Evolutionary conservation across 2,888 invertebrate genomes (phyloP).

Genomic region (Netelia virgata): DNA sequence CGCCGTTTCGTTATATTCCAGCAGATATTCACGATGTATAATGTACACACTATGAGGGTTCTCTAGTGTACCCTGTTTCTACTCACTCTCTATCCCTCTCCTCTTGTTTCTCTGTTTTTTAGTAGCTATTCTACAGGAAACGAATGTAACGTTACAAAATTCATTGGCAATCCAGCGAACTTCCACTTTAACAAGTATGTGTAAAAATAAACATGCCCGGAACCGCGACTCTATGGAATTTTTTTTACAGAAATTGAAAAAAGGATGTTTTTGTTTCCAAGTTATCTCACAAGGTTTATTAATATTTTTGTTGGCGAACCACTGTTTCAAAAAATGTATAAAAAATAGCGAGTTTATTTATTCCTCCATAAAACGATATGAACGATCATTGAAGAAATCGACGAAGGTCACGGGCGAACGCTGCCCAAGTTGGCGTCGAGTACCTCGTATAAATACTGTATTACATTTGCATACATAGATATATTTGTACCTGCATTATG

Average conservation of each 20-base stretch:
- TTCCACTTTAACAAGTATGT: constrained; percentile 21
- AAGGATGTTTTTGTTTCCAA: no score
- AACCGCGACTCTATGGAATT: no score
- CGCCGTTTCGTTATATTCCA: constrained; percentile 27
- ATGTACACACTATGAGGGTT: background rate
- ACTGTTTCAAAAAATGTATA: no score
- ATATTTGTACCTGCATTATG: constrained; percentile 2
- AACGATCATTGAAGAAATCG: no score
- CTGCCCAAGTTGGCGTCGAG: no score
- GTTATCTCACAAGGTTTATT: no score
- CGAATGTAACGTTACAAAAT: constrained; percentile 66
- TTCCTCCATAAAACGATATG: no score
- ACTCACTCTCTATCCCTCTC: constrained; percentile 23
- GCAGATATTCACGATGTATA: constrained; percentile 6
- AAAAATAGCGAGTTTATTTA: no score
- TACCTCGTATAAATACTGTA: no score
- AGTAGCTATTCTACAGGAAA: constrained; percentile 55
- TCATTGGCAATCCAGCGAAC: constrained; percentile 62
- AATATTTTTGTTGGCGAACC: no score
- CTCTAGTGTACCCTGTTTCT: constrained; percentile 57
- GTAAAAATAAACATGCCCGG: background rate
- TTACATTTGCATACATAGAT: background rate
- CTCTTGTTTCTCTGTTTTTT: background rate
- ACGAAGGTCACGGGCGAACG: no score
- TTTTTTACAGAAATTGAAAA: no score